Conservation (phyloP, 2,113 vertebrate genomes). For the Sceloporus undulatus region DNA sequence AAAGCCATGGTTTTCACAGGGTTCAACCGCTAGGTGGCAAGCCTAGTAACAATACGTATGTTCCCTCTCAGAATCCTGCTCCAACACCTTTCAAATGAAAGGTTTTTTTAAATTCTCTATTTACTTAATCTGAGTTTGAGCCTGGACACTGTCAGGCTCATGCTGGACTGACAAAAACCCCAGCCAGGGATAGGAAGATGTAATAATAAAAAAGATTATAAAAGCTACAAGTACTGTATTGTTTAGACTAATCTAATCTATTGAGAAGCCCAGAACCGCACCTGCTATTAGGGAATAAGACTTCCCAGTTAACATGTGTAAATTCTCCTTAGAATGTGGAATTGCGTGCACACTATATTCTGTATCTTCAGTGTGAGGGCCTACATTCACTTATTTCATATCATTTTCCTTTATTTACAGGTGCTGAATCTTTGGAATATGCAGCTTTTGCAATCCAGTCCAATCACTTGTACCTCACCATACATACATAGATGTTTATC, state of each 20-base stretch:
- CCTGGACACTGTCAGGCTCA: too few relatives aligned
- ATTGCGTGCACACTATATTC: too few relatives aligned
- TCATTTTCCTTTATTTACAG: background rate
- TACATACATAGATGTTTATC: too few relatives aligned
- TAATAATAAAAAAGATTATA: background rate
- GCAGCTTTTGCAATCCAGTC: background rate
- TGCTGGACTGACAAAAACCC: background rate
- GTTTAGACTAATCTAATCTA: background rate
- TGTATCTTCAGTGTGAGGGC: background rate
- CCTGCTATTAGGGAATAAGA: background rate
- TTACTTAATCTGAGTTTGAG: background rate
- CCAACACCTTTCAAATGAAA: background rate
- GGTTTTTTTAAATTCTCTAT: background rate
- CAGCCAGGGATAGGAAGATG: background rate
- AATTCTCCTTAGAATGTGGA: background rate
- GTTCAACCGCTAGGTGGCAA: conserved; percentile 75
- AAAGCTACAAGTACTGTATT: background rate
- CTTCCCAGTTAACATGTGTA: background rate
- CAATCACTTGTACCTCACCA: background rate
- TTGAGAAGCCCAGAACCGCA: background rate
- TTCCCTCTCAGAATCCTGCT: fast-evolving
- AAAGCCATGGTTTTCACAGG: background rate
- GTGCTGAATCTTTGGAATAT: background rate
- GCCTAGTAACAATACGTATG: conserved; percentile 60
- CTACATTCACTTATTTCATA: background rate